Conservation (phyloP, 2,888 invertebrate genomes). For the Melanotus villosus region DNA sequence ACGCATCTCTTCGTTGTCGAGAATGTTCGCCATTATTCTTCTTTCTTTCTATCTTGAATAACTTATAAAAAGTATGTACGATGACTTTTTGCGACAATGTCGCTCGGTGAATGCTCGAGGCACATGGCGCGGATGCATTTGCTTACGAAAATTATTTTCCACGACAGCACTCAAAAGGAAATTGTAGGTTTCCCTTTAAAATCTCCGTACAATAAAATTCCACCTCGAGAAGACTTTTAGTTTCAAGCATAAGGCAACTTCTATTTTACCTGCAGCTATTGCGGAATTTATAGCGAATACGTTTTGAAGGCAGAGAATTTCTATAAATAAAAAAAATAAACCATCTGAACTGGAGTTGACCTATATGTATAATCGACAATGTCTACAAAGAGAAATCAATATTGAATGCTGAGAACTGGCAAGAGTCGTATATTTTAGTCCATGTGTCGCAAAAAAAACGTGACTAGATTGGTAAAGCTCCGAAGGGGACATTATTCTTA, state of each 20-base stretch:
- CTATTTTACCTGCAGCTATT: no score
- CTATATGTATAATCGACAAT: slow-evolving; percentile 33
- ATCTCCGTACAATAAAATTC: not conserved
- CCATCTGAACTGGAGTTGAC: slow-evolving; percentile 15
- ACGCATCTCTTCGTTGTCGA: slow-evolving; percentile 28
- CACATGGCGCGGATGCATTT: slow-evolving; percentile 5
- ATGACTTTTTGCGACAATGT: slow-evolving; percentile 19
- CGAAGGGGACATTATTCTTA: slow-evolving; percentile 45
- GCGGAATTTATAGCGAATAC: no score
- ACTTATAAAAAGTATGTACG: slow-evolving; percentile 26
- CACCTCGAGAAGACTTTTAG: not conserved
- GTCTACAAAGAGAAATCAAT: slow-evolving; percentile 35
- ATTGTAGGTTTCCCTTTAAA: not conserved
- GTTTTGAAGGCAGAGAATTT: no score
- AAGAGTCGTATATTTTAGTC: slow-evolving; percentile 42
- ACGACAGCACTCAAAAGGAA: not conserved
- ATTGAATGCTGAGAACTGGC: slow-evolving; percentile 33
- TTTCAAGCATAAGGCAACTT: no score
- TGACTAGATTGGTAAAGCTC: slow-evolving; percentile 43
- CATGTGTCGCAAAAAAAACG: slow-evolving; percentile 52
- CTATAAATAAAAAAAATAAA: not conserved
- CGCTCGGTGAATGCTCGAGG: not conserved
- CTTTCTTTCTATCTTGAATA: slow-evolving; percentile 27
- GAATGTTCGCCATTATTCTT: slow-evolving; percentile 36
- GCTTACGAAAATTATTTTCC: not conserved